A percentile compares a stretch with the other conserved stretches of the same genome.
Evolutionary conservation across 1,140 invertebrate genomes (phyloP).

Genomic region (Arctopsyche grandis): DNA sequence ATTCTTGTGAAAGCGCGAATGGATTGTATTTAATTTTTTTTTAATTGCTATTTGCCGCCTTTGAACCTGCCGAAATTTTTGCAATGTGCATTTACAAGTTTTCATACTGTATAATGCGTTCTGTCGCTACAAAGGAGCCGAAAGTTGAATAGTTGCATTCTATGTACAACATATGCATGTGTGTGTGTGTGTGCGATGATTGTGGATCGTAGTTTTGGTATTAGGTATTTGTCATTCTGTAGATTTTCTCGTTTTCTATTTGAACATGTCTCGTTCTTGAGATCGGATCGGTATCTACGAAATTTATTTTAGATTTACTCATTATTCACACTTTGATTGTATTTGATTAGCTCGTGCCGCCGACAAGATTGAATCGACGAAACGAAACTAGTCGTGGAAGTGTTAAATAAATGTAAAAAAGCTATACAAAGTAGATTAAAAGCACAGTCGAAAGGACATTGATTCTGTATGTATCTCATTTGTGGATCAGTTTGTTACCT

Average conservation of each 20-base stretch:
- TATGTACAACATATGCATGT: too few relatives aligned
- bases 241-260: neutral
- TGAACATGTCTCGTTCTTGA: neutral
- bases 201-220: constrained; percentile 7
- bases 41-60: too few relatives aligned
- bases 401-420: too few relatives aligned
- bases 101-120: too few relatives aligned
- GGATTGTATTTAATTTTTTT: too few relatives aligned
- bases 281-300: constrained; percentile 12
- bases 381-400: neutral
- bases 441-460: too few relatives aligned
- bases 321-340: constrained; percentile 27
- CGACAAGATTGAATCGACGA: neutral
- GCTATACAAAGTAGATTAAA: too few relatives aligned
- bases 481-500: too few relatives aligned
- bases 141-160: neutral
- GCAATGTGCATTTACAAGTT: too few relatives aligned
- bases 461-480: too few relatives aligned
- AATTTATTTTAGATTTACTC: constrained; percentile 25
- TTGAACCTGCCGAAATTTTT: too few relatives aligned
- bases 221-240: neutral
- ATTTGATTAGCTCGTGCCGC: constrained; percentile 17
- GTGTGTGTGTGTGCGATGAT: neutral
- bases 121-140: neutral
- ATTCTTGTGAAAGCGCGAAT: too few relatives aligned